phyloP scores from a whole-genome alignment of 2,113 vertebrate genomes.

The Boulengeromyrus knoepffleri region DNA sequence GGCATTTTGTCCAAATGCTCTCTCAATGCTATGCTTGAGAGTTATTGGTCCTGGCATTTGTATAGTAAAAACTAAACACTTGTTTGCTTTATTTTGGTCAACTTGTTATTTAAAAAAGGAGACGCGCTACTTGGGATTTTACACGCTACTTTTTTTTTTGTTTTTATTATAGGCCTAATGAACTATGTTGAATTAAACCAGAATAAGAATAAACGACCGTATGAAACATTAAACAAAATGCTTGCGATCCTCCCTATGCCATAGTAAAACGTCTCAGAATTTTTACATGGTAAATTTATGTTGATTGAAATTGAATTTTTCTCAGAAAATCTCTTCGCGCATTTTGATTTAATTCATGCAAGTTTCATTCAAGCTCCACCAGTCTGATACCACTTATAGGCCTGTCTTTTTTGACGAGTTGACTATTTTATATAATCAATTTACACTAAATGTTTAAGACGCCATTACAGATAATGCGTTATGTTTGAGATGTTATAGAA shows the following conservation, averaged over 20 bases:
- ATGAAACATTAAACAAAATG: neutral
- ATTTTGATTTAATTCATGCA: neutral
- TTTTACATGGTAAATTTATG: neutral
- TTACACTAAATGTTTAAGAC: neutral
- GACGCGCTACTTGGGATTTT: neutral
- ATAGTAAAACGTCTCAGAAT: neutral
- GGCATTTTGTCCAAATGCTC: neutral
- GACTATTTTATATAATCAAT: neutral
- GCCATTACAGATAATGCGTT: neutral
- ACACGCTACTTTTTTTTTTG: neutral
- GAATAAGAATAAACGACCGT: neutral
- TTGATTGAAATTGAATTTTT: neutral
- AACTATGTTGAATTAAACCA: neutral
- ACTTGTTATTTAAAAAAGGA: neutral
- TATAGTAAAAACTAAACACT: neutral
- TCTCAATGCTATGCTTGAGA: neutral
- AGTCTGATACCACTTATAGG: neutral
- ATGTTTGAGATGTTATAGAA: neutral
- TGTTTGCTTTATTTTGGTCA: neutral
- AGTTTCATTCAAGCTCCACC: neutral
- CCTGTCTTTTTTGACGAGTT: neutral
- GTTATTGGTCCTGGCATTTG: neutral
- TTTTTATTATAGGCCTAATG: neutral
- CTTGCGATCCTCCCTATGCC: neutral
- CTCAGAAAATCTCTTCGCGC: neutral